Base-by-base conservation (phyloP, 1,140 invertebrate genomes). In the Cydia fagiglandana region DNA sequence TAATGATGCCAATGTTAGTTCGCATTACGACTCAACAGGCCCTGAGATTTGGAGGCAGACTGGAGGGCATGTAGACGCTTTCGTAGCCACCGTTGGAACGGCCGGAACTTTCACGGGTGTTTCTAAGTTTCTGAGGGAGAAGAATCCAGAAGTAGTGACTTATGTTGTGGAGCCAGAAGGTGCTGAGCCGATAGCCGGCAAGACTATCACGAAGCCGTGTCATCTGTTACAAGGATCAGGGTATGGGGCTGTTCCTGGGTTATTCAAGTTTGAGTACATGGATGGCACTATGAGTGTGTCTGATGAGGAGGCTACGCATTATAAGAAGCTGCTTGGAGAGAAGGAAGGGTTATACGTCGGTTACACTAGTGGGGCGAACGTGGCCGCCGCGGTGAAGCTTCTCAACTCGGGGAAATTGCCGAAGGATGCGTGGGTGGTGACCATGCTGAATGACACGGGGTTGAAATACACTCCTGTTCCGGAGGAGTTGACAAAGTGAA, bases 31-130 rank as follows among this genome's bases (percentile, higher is more conserved):
- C 5, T 83, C 84, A 1, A 92, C 89, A 28, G 91, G 91, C 0
- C 91, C 91, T 2, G 91, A 92, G 76, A 91, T 92, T 78, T 92
- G 89, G 91, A 85, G 80, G 30, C 91, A 92, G 74, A 91, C 87
- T 13, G 91, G 89, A 5, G 85, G 88, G 6, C 88, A 76, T 20
- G 83, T 92, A 3, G 91, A 92, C 28, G 91, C 83, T 2, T 92
- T 92, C 47, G 78, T 92, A 2, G 88, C 88, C 2, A 89, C 91
- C 10, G 89, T 92, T 3, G 91, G 91, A 4, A 92, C 91, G 0
- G 88, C 88, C 6, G 91, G 91, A 1, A 91, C 89, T 0, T 92
- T 92, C 73, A 81, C 83, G 2, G 91, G 91, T 5, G 87, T 86
- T 0, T 78, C 89, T 7, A 88, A 81, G 75, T 92, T 85, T 80